These are phyloP conservation scores for Acrobasis repandana DNA, from an alignment of 2,888 invertebrate genomes.

Conservation along the genomic window DNA sequence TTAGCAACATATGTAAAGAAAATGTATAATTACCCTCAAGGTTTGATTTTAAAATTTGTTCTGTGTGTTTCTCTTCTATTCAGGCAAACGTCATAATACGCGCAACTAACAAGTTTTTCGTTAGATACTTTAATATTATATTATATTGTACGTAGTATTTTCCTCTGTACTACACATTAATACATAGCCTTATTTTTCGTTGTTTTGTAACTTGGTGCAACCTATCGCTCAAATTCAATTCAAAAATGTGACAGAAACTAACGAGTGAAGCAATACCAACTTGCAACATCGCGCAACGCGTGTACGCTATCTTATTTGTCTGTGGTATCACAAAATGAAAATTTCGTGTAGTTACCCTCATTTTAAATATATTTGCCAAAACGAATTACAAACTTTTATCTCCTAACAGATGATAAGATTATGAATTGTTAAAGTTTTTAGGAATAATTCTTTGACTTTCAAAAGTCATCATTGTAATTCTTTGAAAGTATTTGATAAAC, in stretches of 20 bases:
- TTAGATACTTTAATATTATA: no score
- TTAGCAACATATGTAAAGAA: no score
- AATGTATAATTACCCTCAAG: no score
- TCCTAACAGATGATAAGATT: neutral
- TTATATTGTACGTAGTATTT: no score
- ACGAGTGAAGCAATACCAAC: slow-evolving; percentile 13
- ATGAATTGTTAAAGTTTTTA: neutral
- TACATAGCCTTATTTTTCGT: neutral
- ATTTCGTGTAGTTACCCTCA: slow-evolving; percentile 3
- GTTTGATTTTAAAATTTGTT: no score
- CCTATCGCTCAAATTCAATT: slow-evolving; percentile 13
- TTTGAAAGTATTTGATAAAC: neutral
- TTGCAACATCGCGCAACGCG: slow-evolving; percentile 7
- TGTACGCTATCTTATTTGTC: slow-evolving; percentile 9
- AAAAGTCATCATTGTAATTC: neutral
- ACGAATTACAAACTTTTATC: neutral
- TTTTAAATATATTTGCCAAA: neutral
- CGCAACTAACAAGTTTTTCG: no score
- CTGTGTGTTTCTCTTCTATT: no score
- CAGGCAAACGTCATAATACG: no score
- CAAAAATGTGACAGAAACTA: neutral
- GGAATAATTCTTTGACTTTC: neutral
- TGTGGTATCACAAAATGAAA: slow-evolving; percentile 1
- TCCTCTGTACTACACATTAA: no score
- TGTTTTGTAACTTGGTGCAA: neutral